A percentile compares a stretch with the other conserved stretches of the same genome.
Conservation (phyloP, 1,140 invertebrate genomes). For the Venturia canescens region DNA sequence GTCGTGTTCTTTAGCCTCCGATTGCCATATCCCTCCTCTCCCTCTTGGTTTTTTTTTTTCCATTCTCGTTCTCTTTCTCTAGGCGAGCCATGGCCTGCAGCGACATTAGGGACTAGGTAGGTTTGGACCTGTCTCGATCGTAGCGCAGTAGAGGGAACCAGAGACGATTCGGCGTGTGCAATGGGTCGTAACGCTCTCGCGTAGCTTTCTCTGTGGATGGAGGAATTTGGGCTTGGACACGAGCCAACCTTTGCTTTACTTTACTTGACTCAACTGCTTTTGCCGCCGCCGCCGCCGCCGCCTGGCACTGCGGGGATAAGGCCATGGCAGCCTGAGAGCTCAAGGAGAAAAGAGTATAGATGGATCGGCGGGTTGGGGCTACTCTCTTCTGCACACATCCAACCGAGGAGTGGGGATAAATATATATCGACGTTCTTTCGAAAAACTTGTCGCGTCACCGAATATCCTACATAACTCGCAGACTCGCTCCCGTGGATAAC, state of each 20-base stretch:
- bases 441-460: slow-evolving; percentile 71
- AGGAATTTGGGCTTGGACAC: slow-evolving; percentile 69
- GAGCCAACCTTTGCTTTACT: slow-evolving; percentile 70
- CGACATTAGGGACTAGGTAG: slow-evolving; percentile 62
- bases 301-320: slow-evolving; percentile 32
- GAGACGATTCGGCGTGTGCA: slow-evolving; percentile 74
- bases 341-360: slow-evolving; percentile 41
- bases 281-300: slow-evolving; percentile 53
- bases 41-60: neutral
- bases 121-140: slow-evolving; percentile 41
- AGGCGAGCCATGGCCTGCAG: slow-evolving; percentile 32
- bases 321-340: slow-evolving; percentile 47
- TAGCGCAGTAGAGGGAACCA: slow-evolving; percentile 51
- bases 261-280: slow-evolving; percentile 62
- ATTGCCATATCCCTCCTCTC: slow-evolving; percentile 28
- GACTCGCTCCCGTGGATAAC: slow-evolving; percentile 53
- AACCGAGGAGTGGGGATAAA: slow-evolving; percentile 40
- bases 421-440: slow-evolving; percentile 68
- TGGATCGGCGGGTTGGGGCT: slow-evolving; percentile 54
- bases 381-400: slow-evolving; percentile 10
- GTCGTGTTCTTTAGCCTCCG: slow-evolving; percentile 33
- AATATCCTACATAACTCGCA: slow-evolving; percentile 66
- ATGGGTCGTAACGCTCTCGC: slow-evolving; percentile 71
- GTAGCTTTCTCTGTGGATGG: slow-evolving; percentile 56
- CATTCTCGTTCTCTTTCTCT: neutral